These are phyloP conservation scores for Catharus fuscescens DNA, from an alignment of 2,113 vertebrate genomes.

Conservation along the genomic window DNA sequence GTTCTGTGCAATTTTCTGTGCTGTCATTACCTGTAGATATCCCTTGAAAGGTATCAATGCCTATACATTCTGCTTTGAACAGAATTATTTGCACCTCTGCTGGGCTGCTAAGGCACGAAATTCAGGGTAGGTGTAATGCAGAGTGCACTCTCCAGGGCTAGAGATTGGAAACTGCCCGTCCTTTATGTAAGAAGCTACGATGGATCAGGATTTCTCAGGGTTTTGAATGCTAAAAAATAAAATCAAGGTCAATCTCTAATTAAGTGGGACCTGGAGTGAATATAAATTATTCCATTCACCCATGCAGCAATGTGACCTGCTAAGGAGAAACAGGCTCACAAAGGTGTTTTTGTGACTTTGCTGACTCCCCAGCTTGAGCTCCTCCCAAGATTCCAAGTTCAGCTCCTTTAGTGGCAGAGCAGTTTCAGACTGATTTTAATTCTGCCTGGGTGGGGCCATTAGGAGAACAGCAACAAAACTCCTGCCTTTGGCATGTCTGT, in stretches of 20 bases:
- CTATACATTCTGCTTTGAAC: background rate
- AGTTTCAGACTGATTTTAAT: background rate
- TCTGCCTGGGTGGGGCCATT: background rate
- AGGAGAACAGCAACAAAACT: background rate
- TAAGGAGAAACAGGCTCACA: background rate
- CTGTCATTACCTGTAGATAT: background rate
- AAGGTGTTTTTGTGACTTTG: background rate
- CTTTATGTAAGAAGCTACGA: background rate
- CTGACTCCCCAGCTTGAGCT: background rate
- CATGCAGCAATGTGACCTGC: background rate
- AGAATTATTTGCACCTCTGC: background rate
- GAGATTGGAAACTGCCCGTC: background rate
- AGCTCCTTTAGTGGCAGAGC: background rate
- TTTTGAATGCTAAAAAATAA: background rate
- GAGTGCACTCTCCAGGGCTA: background rate
- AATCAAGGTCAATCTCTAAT: background rate
- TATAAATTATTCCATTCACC: background rate
- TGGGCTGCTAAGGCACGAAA: background rate
- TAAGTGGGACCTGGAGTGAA: background rate
- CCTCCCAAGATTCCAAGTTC: background rate
- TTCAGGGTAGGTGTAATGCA: background rate
- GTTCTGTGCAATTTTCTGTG: background rate
- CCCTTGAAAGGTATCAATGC: background rate
- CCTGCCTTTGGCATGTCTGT: background rate
- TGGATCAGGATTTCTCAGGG: background rate